Evolutionary conservation across 1,140 invertebrate genomes (phyloP), one percentile per base, ranked within the genome.

Genomic region (Saccostrea glomerata): DNA sequence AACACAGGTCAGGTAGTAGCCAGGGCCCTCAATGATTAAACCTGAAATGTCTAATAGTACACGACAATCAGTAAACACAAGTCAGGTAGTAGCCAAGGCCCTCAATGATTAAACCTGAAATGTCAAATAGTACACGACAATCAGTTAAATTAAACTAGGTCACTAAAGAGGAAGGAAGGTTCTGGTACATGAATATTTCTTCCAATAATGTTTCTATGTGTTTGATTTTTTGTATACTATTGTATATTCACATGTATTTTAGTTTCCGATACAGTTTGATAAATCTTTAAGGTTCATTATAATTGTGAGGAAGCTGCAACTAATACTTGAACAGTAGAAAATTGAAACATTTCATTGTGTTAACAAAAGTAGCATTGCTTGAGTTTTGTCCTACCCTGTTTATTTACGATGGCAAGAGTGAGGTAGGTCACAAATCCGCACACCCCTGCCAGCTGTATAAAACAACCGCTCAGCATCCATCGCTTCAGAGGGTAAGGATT

Each of bases 21-120:
- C 93, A 17, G 87, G 63, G 13, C 93, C 93, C 55, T 92, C 88
- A 4, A 92, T 87, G 2, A 90, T 90, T 55, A 94, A 88, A 84
- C 88, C 94, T 94, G 93, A 70, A 91, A 90, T 66, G 70, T 87
- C 5, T 3, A 47, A 2, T 47, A 47, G 47, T 47, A 47, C 5
- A 47, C 47, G 9, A 47, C 47, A 47, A 47, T 47, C 30, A 47
- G 9, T 47, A 7, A 47, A 47, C 93, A 88, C 90, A 90, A 0
- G 93, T 90, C 47, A 95, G 47, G 87, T 93, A 95, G 87, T 92
- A 94, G 17, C 92, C 93, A 20, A 87, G 63, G 13, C 93, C 93
- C 55, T 92, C 88, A 7, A 92, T 87, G 2, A 90, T 90, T 55
- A 94, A 88, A 84, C 88, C 94, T 94, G 92, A 70, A 91, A 90